Conservation (phyloP, 1,140 invertebrate species). For the Schlechtendalia chinensis region DNA sequence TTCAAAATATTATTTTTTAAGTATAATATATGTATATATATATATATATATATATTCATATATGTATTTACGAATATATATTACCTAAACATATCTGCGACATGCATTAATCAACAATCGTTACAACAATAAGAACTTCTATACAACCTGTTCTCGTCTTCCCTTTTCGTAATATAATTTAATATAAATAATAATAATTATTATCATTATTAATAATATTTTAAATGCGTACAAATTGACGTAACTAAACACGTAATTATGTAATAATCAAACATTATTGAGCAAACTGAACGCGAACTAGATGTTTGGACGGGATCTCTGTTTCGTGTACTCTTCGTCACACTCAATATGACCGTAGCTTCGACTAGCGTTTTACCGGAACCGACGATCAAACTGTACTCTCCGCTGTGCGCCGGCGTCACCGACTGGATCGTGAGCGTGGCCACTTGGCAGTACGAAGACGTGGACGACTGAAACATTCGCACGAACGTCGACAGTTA, state of each 20-base stretch:
- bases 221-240: conserved; percentile 47
- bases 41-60: background rate
- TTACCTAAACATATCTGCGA: conserved; percentile 41
- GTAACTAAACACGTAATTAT: conserved; percentile 40
- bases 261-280: conserved; percentile 35
- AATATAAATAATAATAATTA: conserved; percentile 34
- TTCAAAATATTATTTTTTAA: conserved; percentile 39
- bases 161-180: background rate
- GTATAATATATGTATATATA: conserved; percentile 24
- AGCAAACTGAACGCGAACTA: conserved; percentile 47
- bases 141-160: conserved; percentile 40
- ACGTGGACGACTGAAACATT: conserved; percentile 51
- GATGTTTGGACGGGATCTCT: conserved; percentile 47
- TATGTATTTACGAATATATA: background rate
- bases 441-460: conserved; percentile 51
- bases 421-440: conserved; percentile 45
- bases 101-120: conserved; percentile 43
- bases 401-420: conserved; percentile 48
- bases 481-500: background rate
- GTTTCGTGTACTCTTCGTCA: conserved; percentile 48
- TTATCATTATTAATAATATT: background rate
- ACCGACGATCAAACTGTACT: conserved; percentile 52
- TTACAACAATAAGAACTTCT: conserved; percentile 44
- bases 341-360: conserved; percentile 51
- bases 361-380: conserved; percentile 52